Base-by-base conservation (phyloP, 2,113 vertebrate genomes). In the Plotosus lineatus region DNA sequence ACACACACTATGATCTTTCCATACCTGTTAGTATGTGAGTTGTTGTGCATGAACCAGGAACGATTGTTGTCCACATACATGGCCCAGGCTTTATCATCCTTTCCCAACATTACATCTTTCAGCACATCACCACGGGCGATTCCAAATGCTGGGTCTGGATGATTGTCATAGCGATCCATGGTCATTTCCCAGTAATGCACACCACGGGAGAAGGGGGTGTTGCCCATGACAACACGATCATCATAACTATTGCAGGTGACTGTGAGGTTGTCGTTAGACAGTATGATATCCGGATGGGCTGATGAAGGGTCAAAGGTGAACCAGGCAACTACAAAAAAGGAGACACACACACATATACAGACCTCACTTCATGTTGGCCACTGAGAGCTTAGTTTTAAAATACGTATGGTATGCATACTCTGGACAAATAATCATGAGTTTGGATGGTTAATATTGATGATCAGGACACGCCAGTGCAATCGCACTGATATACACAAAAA, bases 31-130 rank as follows among this genome's bases (percentile, higher is more conserved):
- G 97, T 99, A 93, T 99, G 98, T 0, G 97, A 99, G 87, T 99
- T 99, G 95, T 96, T 98, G 95, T 99, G 97, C 97, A 99, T 99
- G 94, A 99, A 99, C 98, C 98, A 99, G 92, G 97, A 98, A 82
- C 97, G 94, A 93, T 99, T 98, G 89, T 98, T 99, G 93, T 99
- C 98, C 93, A 99, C 97, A 17, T 99, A 99, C 98, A 99, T 98
- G 84, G 98, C 96, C 98, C 97, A 99, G 17, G 98, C 98, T 88
- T 98, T 98, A 91, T 99, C 97, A 12, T 99, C 98, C 91, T 99
- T 99, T 80, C 98, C 98, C 90, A 99, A 93, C 98, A 99, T 98
- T 90, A 96, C 95, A 1, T 99, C 98, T 88, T 98, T 99, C 87
- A 98, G 90, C 56, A 98, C 97, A 19, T 99, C 97, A 0, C 86